Evolutionary conservation across 2,113 vertebrate genomes (phyloP), one percentile per base, ranked within the genome.

Genomic region (Ariopsis seemanni): DNA sequence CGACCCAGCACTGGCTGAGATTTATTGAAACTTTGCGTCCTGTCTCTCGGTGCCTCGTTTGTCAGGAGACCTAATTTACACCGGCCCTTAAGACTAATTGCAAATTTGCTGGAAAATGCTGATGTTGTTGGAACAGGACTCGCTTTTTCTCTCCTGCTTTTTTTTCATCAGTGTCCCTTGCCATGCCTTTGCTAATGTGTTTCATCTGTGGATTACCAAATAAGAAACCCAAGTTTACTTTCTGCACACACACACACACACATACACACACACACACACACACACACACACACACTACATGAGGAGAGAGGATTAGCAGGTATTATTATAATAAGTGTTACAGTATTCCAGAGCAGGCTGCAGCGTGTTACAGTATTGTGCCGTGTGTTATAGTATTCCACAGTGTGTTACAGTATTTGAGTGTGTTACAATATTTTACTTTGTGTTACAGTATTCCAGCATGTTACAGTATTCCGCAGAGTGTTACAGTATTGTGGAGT

Each of bases 71-170:
- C 96, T 98, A 96, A 99, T 99, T 99, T 99, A 98, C 96, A 93
- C 96, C 93, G 96, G 97, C 97, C 97, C 97, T 97, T 97, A 98
- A 99, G 97, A 99, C 97, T 99, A 99, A 99, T 98, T 99, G 97
- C 97, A 97, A 96, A 98, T 98, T 99, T 98, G 95, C 95, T 67
- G 95, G 96, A 98, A 99, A 98, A 96, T 97, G 98, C 98, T 99
- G 98, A 99, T 97, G 96, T 96, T 96, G 97, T 96, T 94, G 96
- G 96, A 98, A 97, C 95, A 77, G 94, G 95, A 94, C 86, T 89
- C 86, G 82, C 88, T 86, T 92, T 93, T 89, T 85, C 90, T 78
- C 75, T 34, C 34, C 22, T 2, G 30, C 4, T 57, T 52, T 80
- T 78, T 58, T 69, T 58, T 15, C 48, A 87, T 67, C 93, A 92